A percentile compares a stretch with the other conserved stretches of the same genome.
phyloP scores from a whole-genome alignment of 2,888 invertebrate species.

The Chrysotoxum bicinctum region DNA sequence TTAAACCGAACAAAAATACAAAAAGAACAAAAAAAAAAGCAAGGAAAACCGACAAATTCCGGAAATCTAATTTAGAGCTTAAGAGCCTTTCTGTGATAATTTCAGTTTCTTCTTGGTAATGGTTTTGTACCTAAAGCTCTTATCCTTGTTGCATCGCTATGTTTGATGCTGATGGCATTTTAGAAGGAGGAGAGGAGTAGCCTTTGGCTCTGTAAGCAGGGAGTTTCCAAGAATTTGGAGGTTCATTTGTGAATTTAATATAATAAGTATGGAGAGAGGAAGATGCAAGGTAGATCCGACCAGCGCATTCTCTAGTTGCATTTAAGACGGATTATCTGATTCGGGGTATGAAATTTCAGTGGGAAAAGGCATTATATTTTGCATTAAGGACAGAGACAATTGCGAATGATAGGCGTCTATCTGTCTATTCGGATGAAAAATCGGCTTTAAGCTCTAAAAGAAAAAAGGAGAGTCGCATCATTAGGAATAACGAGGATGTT shows the following conservation, averaged over 20 bases:
- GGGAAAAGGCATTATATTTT: background rate
- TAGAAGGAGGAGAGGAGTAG: background rate
- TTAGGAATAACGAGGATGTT: no score
- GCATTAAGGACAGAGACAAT: background rate
- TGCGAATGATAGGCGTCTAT: background rate
- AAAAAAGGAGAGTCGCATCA: no score
- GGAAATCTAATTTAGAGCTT: conserved; percentile 74
- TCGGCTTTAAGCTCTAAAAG: no score
- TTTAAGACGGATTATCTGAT: background rate
- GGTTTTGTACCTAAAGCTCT: conserved; percentile 59
- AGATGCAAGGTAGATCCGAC: background rate
- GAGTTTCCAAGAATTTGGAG: background rate
- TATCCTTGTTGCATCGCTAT: conserved; percentile 26
- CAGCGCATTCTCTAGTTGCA: background rate
- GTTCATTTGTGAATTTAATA: conserved; percentile 24
- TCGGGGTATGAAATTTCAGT: background rate
- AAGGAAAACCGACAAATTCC: conserved; percentile 61
- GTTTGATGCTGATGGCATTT: conserved; percentile 7
- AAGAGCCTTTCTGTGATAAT: conserved; percentile 73
- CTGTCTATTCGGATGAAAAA: background rate
- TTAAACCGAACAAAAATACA: conserved; percentile 26
- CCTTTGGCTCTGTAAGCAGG: background rate
- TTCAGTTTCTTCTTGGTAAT: conserved; percentile 71
- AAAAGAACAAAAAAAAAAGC: background rate
- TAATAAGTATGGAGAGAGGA: background rate